These are phyloP conservation scores for Ophioderma brevispina DNA, from an alignment of 35 echinoderm and acorn worm genomes.

Conservation along the genomic window DNA sequence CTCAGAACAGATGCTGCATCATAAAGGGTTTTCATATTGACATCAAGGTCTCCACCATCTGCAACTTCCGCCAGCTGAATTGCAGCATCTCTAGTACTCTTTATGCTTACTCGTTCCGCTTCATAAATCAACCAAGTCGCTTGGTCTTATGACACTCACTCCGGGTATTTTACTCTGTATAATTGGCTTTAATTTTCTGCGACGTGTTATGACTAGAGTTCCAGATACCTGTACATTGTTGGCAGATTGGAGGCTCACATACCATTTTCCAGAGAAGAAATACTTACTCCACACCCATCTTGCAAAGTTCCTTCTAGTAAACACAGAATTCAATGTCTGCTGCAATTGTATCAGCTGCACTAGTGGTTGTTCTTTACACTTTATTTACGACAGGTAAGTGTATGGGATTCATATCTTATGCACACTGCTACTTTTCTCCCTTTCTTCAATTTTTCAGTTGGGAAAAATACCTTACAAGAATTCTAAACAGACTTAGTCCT, in stretches of 20 bases:
- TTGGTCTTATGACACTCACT: constrained; percentile 1
- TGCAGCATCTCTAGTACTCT: not conserved
- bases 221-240: not conserved
- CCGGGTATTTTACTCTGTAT: not conserved
- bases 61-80: not conserved
- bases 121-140: not conserved
- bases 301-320: not conserved
- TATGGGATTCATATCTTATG: too few species aligned
- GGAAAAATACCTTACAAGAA: too few species aligned
- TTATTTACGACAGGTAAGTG: too few species aligned
- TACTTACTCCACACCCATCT: constrained; percentile 13
- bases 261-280: not conserved
- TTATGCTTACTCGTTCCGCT: not conserved
- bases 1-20: too few species aligned
- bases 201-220: not conserved
- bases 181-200: not conserved
- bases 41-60: not conserved
- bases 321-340: constrained; percentile 30
- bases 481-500: too few species aligned
- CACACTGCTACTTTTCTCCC: too few species aligned
- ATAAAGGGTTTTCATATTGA: too few species aligned
- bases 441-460: too few species aligned
- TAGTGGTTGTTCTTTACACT: too few species aligned
- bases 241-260: not conserved
- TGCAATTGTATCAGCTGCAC: constrained; percentile 11